Base-by-base conservation (phyloP, 2,888 invertebrate species). In the Nomada ruficornis region DNA sequence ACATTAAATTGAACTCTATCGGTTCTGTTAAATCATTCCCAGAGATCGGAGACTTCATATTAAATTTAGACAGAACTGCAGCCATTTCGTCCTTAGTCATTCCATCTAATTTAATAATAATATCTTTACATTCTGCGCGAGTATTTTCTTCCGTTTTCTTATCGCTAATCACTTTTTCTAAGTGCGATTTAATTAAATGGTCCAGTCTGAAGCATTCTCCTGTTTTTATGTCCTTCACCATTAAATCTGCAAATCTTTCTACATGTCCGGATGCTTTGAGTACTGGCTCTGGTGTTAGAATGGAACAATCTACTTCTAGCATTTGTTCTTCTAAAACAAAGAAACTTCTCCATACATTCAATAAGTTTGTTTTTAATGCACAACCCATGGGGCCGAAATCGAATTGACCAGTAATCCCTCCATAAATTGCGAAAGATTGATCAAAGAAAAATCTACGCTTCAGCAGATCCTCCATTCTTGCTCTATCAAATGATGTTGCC, bases 361-460 rank as follows among this genome's bases (percentile, higher is more conserved):
- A 95, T 93, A 99, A 96, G 93, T 99, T 99, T 26, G 98, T 96
- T 94, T 99, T 99, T 79, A 99, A 96, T 0, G 99, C 98, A 95
- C 99, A 99, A 2, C 99, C 99, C 99, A 99, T 99, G 0, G 99
- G 99, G 0, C 99, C 99, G 94, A 98, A 99, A 94, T 99, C 99
- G 94, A 98, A 99, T 92, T 99, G 98, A 0, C 99, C 97, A 47
- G 97, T 96, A 50, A 97, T 96, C 54, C 99, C 99, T 88, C 99
- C 99, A 95, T 99, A 99, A 90, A 99, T 99, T 0, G 99, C 98
- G 95, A 99, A 99, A 0, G 99, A 99, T 93, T 99, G 99, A 93
- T 99, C 99, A 94, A 97, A 98, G 94, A 99, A 99, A 94, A 99
- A 99, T 86, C 99, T 95, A 87, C 99, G 96, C 93, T 99, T 99